These are phyloP conservation scores for Hydra vulgaris DNA, from an alignment of 30 jellyfish, hydroid and myxozoan species.

Conservation along the genomic window DNA sequence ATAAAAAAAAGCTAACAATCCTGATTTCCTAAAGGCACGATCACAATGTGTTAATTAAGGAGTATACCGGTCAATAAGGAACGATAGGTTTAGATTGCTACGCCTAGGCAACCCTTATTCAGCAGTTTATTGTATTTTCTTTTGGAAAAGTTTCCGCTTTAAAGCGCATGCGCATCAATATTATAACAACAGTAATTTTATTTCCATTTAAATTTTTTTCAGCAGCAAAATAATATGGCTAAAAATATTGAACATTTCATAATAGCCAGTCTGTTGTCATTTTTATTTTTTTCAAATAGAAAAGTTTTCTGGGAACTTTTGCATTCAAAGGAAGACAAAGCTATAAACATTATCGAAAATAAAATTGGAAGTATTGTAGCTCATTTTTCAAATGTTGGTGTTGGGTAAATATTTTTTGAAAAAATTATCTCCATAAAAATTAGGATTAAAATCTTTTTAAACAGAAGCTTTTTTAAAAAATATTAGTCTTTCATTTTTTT, in stretches of 20 bases:
- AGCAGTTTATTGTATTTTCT: no score
- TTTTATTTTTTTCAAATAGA: slow-evolving; percentile 45
- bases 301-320: slow-evolving; percentile 28
- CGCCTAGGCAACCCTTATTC: no score
- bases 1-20: no score
- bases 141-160: no score
- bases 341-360: slow-evolving; percentile 41
- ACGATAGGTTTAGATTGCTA: no score
- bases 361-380: slow-evolving; percentile 42
- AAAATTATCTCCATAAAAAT: not conserved
- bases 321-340: slow-evolving; percentile 59
- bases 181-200: no score
- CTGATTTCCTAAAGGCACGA: no score
- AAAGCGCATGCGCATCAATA: no score
- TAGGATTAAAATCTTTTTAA: no score
- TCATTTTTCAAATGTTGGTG: slow-evolving; percentile 52
- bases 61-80: no score
- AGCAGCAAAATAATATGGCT: slow-evolving; percentile 47
- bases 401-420: slow-evolving; percentile 47
- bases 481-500: not conserved
- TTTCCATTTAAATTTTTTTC: no score
- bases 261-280: slow-evolving; percentile 43
- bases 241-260: slow-evolving; percentile 44
- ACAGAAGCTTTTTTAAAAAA: not conserved
- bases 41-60: no score